Evolutionary conservation across 37 sponge, comb jelly and placozoan species (phyloP).

Genomic region (Theonella swinhoei): DNA sequence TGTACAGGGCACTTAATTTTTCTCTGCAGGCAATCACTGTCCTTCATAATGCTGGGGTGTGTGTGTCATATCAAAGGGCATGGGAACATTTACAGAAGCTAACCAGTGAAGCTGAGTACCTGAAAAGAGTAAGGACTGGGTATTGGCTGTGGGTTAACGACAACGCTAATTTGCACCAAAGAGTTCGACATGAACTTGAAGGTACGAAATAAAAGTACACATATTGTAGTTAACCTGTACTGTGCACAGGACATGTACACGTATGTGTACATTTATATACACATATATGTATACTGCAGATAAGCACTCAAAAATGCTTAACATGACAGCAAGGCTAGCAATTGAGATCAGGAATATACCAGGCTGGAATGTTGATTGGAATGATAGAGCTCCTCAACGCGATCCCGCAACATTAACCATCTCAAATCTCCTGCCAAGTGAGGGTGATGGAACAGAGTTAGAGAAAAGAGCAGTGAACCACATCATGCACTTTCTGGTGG

Average conservation of each 20-base stretch:
- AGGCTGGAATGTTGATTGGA: neutral
- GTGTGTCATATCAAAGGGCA: no score
- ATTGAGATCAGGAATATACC: slow-evolving; percentile 4
- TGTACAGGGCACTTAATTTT: no score
- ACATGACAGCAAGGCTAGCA: neutral
- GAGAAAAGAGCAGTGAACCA: slow-evolving; percentile 2
- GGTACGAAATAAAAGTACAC: neutral
- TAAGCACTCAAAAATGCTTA: slow-evolving; percentile 12
- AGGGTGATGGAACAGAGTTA: neutral
- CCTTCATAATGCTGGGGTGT: slow-evolving; percentile 19
- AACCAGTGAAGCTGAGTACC: slow-evolving; percentile 5
- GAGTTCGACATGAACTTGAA: slow-evolving; percentile 20
- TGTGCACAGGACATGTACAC: no score
- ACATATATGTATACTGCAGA: no score
- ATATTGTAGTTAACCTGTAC: no score
- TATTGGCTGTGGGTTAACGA: slow-evolving; percentile 30
- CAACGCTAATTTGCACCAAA: slow-evolving; percentile 14
- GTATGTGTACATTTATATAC: no score
- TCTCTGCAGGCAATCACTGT: slow-evolving; percentile 9
- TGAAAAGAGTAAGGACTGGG: slow-evolving; percentile 5
- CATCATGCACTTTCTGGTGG: slow-evolving; percentile 25
- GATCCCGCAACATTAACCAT: neutral
- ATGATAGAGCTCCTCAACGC: slow-evolving; percentile 2
- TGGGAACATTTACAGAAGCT: slow-evolving; percentile 24
- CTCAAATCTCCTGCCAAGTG: slow-evolving; percentile 6